These are phyloP conservation scores for Calephelis virginiensis DNA, from an alignment of 1,140 invertebrate species.

Conservation along the genomic window DNA sequence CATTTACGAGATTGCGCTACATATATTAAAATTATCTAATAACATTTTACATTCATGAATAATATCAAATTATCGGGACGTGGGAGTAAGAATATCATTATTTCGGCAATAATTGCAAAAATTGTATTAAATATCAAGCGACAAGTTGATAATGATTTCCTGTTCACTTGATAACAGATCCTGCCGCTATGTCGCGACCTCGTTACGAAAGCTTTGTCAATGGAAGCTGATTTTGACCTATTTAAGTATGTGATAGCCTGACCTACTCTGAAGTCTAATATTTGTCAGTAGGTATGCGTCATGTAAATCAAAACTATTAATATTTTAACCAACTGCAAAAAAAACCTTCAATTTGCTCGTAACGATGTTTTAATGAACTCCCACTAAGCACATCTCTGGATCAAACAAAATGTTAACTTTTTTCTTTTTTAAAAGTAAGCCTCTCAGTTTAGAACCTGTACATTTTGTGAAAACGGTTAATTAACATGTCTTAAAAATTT, in stretches of 20 bases:
- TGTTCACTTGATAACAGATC: conserved; percentile 59
- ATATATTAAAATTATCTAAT: too few species aligned
- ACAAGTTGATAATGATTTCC: conserved; percentile 71
- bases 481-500: too few species aligned
- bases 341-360: too few species aligned
- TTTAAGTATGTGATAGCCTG: conserved; percentile 36
- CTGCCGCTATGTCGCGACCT: conserved; percentile 63
- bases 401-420: too few species aligned
- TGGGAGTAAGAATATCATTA: conserved; percentile 62
- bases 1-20: too few species aligned
- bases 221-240: conserved; percentile 75
- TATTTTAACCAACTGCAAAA: not conserved
- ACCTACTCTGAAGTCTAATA: conserved; percentile 27
- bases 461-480: too few species aligned
- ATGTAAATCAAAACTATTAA: not conserved
- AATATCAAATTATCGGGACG: conserved; percentile 9
- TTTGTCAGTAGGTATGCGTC: not conserved
- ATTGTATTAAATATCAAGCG: conserved; percentile 70
- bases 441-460: too few species aligned
- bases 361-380: too few species aligned
- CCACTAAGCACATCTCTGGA: too few species aligned
- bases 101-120: conserved; percentile 77
- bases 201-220: conserved; percentile 71
- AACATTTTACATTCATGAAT: too few species aligned
- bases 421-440: too few species aligned